Evolutionary conservation across 2,113 vertebrate genomes (phyloP).

Genomic region (Plecturocebus donacophilus): DNA sequence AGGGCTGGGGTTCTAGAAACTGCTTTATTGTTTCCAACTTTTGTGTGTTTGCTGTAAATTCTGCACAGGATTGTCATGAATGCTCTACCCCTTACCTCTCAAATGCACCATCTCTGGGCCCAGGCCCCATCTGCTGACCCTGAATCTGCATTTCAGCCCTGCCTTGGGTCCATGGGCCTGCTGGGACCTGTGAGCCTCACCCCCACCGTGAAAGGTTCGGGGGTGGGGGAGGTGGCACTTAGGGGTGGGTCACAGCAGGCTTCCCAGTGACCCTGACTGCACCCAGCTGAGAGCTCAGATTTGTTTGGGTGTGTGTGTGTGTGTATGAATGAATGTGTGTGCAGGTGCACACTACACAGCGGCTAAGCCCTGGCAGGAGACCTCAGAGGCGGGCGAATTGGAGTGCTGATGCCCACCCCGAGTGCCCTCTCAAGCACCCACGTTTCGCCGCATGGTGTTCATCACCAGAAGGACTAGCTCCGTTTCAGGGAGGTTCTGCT

Average conservation of each 20-base stretch:
- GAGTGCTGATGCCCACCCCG: neutral
- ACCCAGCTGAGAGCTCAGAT: neutral
- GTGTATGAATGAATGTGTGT: accelerated
- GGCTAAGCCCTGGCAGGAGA: neutral
- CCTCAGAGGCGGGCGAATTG: accelerated
- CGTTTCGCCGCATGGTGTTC: neutral
- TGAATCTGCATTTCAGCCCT: neutral
- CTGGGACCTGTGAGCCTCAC: neutral
- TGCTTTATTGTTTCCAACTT: neutral
- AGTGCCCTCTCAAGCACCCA: neutral
- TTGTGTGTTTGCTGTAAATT: neutral
- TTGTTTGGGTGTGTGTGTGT: neutral
- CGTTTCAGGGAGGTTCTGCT: accelerated
- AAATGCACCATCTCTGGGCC: neutral
- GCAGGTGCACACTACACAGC: neutral
- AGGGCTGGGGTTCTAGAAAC: neutral
- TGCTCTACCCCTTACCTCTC: neutral
- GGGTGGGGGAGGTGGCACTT: neutral
- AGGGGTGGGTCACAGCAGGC: neutral
- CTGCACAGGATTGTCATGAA: neutral
- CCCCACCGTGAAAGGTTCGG: neutral
- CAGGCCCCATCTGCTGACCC: neutral
- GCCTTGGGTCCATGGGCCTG: neutral
- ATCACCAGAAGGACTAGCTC: neutral
- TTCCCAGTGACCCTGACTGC: neutral